Evolutionary conservation across 2,113 vertebrate species (phyloP).

Genomic region (Oreochromis tanganicae): DNA sequence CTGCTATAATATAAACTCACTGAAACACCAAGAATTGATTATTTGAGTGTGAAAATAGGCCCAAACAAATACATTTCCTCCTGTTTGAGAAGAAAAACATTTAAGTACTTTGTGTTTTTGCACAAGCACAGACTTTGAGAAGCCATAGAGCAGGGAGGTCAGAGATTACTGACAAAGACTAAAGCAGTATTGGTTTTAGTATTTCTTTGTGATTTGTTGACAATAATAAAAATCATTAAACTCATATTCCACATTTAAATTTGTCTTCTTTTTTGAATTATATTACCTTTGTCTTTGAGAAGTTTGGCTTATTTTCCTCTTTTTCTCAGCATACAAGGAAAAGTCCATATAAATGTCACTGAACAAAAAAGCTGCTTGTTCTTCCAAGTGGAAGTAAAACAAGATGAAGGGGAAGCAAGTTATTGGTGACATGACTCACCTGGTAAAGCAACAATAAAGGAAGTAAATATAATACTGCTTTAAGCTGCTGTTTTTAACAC

Average conservation of each 20-base stretch:
- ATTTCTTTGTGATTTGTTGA: neutral
- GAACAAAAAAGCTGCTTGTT: rapidly evolving
- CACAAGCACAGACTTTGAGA: neutral
- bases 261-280: neutral
- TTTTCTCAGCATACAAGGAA: neutral
- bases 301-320: neutral
- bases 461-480: neutral
- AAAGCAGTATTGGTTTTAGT: neutral
- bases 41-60: neutral
- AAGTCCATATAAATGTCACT: neutral
- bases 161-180: neutral
- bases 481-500: neutral
- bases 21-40: neutral
- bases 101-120: neutral
- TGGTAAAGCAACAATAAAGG: neutral
- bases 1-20: rapidly evolving
- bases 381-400: neutral
- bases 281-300: neutral
- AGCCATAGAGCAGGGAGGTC: neutral
- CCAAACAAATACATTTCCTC: neutral
- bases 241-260: neutral
- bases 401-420: neutral
- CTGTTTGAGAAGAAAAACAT: neutral
- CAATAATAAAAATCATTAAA: neutral
- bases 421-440: neutral